Evolutionary conservation across 2,797 vertebrate species (phyloP), one percentile per base, ranked within the genome.

Genomic region (Chaetophractus vellerosus): DNA sequence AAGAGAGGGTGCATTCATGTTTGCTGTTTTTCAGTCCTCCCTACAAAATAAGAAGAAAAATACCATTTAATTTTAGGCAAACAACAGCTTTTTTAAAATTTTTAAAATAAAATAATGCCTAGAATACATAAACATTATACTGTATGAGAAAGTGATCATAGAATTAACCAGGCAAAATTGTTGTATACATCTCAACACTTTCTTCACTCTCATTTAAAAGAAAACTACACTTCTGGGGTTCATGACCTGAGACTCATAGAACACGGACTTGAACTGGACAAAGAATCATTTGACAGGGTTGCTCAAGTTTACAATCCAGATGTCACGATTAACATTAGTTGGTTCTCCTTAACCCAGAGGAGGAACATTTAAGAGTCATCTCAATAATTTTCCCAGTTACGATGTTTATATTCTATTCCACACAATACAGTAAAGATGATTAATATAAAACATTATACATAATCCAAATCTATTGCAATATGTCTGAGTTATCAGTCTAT

Each of bases 21-120:
- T 99, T 99, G 98, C 99, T 99, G 98, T 99, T 99, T 98, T 99
- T 99, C 18, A 99, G 98, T 81, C 99, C 99, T 95, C 99, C 99
- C 99, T 99, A 98, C 45, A 96, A 96, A 71, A 86, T 14, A 93
- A 83, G 38, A 90, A 52, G 71, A 94, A 59, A 68, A 68, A n/a
- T 38, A 5, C 91, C 26, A 59, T 0, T 11, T 45, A 45, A 72
- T 59, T 92, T 90, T 91, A 96, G 78, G 87, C 3, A 84, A 80
- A 36, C 12, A 55, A 66, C 24, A 71, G 21, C n/a, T 80, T 89
- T 75, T n/a, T 9, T 26, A 33, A 74, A 11, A 33, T 5, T 31
- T 80, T 85, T 41, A 23, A 92, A 76, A 38, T 78, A 95, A 92
- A 94, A 63, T 28, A 97, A 71, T 48, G 24, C 26, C 81, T 23